These are phyloP conservation scores for Hyles euphorbiae DNA, from an alignment of 1,140 invertebrate genomes.

Conservation along the genomic window DNA sequence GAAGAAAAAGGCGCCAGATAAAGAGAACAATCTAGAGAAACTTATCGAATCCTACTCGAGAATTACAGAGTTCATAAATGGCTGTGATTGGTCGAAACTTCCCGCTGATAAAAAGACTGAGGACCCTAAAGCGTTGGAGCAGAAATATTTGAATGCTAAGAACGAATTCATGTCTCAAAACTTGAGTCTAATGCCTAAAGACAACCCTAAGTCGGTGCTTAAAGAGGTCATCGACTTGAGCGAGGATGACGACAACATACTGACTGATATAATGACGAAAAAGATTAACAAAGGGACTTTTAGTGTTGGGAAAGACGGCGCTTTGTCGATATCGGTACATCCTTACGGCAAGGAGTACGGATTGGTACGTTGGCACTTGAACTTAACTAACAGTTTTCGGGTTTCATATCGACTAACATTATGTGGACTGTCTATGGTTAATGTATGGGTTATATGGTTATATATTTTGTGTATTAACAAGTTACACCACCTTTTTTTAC, in stretches of 20 bases:
- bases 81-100: constrained; percentile 67
- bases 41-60: constrained; percentile 68
- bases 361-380: constrained; percentile 58
- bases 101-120: constrained; percentile 40
- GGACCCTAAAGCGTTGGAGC: constrained; percentile 59
- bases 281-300: constrained; percentile 52
- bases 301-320: constrained; percentile 61
- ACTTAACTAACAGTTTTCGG: constrained; percentile 33
- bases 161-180: constrained; percentile 73
- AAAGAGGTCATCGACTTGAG: constrained; percentile 68
- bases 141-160: constrained; percentile 71
- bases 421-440: too few relatives aligned
- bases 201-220: constrained; percentile 44
- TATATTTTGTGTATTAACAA: too few relatives aligned
- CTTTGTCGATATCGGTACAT: constrained; percentile 63
- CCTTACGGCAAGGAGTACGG: constrained; percentile 44
- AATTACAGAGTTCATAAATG: constrained; percentile 70
- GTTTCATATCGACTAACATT: constrained; percentile 8
- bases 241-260: constrained; percentile 55
- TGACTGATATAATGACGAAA: constrained; percentile 51
- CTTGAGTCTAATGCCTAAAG: constrained; percentile 65
- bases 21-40: constrained; percentile 64
- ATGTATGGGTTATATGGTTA: too few relatives aligned
- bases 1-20: constrained; percentile 44
- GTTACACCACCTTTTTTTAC: too few relatives aligned